Conservation (phyloP, 2,888 invertebrate species). For the Hydropsyche betteni region DNA sequence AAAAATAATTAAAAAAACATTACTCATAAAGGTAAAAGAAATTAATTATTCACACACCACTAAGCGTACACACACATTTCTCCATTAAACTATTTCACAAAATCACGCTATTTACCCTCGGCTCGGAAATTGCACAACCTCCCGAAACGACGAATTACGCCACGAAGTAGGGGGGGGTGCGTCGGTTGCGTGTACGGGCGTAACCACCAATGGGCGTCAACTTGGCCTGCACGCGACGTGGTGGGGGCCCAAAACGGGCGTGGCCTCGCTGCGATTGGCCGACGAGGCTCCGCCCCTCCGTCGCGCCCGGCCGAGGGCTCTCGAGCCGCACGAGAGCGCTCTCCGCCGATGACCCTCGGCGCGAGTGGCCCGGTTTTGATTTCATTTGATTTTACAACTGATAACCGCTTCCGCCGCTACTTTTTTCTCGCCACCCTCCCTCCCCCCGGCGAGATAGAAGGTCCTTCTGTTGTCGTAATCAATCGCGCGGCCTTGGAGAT, state of each 20-base stretch:
- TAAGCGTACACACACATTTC: too few relatives aligned
- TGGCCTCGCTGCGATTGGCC: slow-evolving; percentile 54
- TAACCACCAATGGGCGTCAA: background rate
- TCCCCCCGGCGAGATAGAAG: slow-evolving; percentile 6
- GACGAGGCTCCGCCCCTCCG: slow-evolving; percentile 65
- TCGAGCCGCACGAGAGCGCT: slow-evolving; percentile 50
- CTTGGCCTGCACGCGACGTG: background rate
- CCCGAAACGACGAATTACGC: slow-evolving; percentile 8
- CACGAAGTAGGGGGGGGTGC: background rate
- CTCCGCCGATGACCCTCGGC: slow-evolving; percentile 50
- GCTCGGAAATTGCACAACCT: background rate
- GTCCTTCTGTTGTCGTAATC: background rate
- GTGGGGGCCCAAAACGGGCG: slow-evolving; percentile 33
- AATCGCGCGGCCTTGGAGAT: slow-evolving; percentile 34
- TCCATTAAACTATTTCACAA: too few relatives aligned
- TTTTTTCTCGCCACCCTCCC: slow-evolving; percentile 45
- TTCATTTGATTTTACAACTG: slow-evolving; percentile 52
- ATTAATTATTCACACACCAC: too few relatives aligned
- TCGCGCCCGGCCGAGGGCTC: slow-evolving; percentile 57
- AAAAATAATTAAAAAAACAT: too few relatives aligned
- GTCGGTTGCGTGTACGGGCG: background rate
- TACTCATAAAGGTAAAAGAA: too few relatives aligned
- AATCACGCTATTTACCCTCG: too few relatives aligned
- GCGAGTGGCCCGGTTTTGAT: slow-evolving; percentile 53
- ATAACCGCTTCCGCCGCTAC: slow-evolving; percentile 45